Percentiles rank a stretch among this genome's conserved stretches.
Evolutionary conservation across 2,888 invertebrate species (phyloP).

Genomic region (Lordiphosa andalusiaca): DNA sequence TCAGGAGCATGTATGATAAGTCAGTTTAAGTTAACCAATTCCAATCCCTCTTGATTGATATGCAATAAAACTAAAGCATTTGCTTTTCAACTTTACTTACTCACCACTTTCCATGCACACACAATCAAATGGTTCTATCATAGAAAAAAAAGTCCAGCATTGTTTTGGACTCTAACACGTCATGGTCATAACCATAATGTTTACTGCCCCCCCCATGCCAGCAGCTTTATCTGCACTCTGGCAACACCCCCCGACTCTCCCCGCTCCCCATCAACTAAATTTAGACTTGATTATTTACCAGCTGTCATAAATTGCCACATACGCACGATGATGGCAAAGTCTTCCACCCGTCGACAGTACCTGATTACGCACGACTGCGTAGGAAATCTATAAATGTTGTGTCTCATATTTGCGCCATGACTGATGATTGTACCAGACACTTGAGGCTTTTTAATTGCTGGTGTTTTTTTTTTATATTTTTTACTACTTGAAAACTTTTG

Average conservation of each 20-base stretch:
- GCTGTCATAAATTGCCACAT: slow-evolving; percentile 37
- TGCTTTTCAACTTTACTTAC: too few relatives aligned
- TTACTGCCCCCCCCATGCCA: slow-evolving; percentile 30
- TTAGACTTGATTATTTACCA: slow-evolving; percentile 33
- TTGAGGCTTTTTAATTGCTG: slow-evolving; percentile 52
- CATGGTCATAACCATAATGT: slow-evolving; percentile 45
- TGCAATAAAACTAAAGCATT: too few relatives aligned
- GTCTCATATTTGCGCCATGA: slow-evolving; percentile 47
- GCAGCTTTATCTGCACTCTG: slow-evolving; percentile 3
- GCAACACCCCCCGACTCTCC: slow-evolving; percentile 10
- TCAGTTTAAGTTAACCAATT: too few relatives aligned
- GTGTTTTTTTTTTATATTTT: slow-evolving; percentile 14
- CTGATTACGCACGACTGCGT: slow-evolving; percentile 59
- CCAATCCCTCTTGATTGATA: too few relatives aligned
- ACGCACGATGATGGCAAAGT: slow-evolving; percentile 8
- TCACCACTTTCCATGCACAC: too few relatives aligned
- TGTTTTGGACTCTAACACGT: slow-evolving; percentile 35
- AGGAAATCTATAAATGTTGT: slow-evolving; percentile 46
- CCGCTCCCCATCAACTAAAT: slow-evolving; percentile 17
- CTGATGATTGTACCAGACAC: slow-evolving; percentile 69
- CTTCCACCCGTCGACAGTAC: slow-evolving; percentile 11
- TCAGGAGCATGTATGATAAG: too few relatives aligned
- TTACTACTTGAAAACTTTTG: slow-evolving; percentile 64
- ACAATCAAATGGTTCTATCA: too few relatives aligned
- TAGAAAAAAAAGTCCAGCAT: too few relatives aligned